Evolutionary conservation across 2,797 vertebrate species (phyloP).

Genomic region (Leucoraja ocellata): DNA sequence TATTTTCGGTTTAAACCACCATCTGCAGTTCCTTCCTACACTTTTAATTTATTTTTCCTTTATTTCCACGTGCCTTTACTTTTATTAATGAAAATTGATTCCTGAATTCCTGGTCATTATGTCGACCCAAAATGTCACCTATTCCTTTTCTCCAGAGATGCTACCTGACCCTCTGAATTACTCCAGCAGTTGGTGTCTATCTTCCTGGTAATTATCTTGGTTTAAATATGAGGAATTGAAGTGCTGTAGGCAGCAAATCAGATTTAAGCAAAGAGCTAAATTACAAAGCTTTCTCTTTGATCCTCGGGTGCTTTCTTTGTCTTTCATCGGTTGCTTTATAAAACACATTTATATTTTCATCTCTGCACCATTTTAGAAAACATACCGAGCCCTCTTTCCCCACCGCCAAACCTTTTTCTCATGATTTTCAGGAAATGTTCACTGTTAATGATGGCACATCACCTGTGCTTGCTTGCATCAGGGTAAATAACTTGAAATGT

Average conservation of each 20-base stretch:
- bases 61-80: too few relatives aligned
- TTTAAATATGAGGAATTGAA: not conserved
- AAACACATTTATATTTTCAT: not conserved
- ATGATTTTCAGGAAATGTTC: not conserved
- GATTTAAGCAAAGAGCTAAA: not conserved
- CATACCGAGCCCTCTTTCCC: too few relatives aligned
- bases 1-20: too few relatives aligned
- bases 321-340: not conserved
- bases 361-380: not conserved
- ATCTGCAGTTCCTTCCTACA: too few relatives aligned
- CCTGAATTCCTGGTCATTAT: not conserved
- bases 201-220: not conserved
- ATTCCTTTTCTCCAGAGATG: too few relatives aligned
- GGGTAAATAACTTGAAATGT: too few relatives aligned
- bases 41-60: too few relatives aligned
- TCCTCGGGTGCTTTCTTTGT: not conserved
- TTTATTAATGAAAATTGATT: not conserved
- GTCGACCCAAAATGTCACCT: too few relatives aligned
- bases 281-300: not conserved
- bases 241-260: not conserved
- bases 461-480: too few relatives aligned
- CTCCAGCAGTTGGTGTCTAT: too few relatives aligned
- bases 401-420: not conserved
- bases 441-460: too few relatives aligned
- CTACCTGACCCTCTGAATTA: too few relatives aligned